Evolutionary conservation across 1,140 invertebrate genomes (phyloP), one percentile per base, ranked within the genome.

Genomic region (Drosophila watanabei): DNA sequence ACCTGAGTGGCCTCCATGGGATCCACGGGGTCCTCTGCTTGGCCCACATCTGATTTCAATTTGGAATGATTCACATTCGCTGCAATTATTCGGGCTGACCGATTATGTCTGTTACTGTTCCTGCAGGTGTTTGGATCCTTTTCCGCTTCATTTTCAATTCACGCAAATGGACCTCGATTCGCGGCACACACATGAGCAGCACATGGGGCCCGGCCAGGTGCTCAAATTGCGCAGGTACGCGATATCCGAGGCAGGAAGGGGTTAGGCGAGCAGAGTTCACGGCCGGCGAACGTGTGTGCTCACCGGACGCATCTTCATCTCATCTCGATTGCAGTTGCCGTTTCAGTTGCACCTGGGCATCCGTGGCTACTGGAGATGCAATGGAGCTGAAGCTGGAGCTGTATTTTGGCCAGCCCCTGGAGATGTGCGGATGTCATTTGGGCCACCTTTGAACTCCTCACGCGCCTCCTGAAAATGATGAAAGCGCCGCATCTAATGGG

Each of bases 241-340:
- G 24, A 51, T n/a, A 51, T 51, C 20, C 52, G 14, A 56, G 43
- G 28, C 75, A 70, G 41, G 63, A 69, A 76, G 75, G 80, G 85
- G 86, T 89, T 90, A 89, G 75, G 66, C 85, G 86, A 75, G 75
- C 86, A 89, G 68, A 89, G 86, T 90, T 89, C 86, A 85, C 75
- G 86, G 82, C 75, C 79, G 57, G 60, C 61, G 59, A 58, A 80
- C 82, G 82, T 90, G 86, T 79, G 79, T 71, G 66, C 43, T 75
- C 57, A 43, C 51, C 65, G 41, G 69, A 58, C 56, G 65, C 65
- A 70, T 70, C 76, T 62, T 30, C 46, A 73, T 71, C 57, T 69
- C 48, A 69, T 69, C 59, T 45, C 63, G 51, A 60, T 60, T 54
- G 60, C 62, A 66, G 43, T 30, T 33, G 11, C 56, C 33, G 48